These are phyloP conservation scores for Yponomeuta malinellus DNA, from an alignment of 2,888 invertebrate genomes.

Conservation along the genomic window DNA sequence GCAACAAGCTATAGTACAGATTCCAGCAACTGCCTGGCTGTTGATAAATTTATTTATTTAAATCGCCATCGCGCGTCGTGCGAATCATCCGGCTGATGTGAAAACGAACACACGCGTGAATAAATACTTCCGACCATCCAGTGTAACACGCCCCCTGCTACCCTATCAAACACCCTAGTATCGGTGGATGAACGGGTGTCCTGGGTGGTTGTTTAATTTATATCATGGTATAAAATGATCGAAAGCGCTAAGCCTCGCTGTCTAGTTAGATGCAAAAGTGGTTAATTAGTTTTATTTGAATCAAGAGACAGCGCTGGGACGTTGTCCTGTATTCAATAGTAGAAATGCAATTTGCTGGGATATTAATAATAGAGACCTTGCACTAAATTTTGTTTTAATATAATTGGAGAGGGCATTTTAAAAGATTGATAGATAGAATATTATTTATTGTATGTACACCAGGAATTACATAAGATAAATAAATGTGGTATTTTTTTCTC, in stretches of 20 bases:
- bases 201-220: conserved; percentile 12
- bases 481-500: no score
- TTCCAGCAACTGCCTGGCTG: not conserved
- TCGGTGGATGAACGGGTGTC: not conserved
- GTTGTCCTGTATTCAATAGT: not conserved
- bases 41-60: not conserved
- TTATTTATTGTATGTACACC: no score
- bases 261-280: not conserved
- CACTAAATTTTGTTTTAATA: no score
- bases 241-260: not conserved
- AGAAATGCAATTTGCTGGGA: not conserved
- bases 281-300: not conserved
- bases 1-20: no score
- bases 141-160: not conserved
- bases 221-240: conserved; percentile 10
- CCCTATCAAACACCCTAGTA: not conserved
- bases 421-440: no score
- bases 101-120: conserved; percentile 21
- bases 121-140: not conserved
- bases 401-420: no score
- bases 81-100: conserved; percentile 15
- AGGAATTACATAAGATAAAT: no score
- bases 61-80: not conserved
- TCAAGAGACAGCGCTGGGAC: not conserved
- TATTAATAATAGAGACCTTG: not conserved